Conservation (phyloP, 2,888 invertebrate genomes). For the Pyralis farinalis region DNA sequence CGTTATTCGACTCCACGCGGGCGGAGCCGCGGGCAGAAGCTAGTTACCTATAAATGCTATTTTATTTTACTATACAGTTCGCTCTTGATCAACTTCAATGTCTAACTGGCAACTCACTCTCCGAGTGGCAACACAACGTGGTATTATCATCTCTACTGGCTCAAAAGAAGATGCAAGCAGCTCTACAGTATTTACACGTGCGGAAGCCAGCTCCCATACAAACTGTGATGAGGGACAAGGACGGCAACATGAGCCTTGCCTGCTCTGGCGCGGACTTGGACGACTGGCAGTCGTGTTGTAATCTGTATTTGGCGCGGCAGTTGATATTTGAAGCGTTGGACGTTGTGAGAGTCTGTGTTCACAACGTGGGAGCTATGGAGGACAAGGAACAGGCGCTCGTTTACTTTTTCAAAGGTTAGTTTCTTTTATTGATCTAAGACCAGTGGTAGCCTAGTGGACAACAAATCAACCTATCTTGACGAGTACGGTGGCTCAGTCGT, state of each 20-base stretch:
- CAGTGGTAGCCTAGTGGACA: no score
- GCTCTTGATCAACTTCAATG: constrained; percentile 84
- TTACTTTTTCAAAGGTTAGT: constrained; percentile 83
- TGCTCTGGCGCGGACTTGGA: constrained; percentile 55
- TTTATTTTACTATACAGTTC: constrained; percentile 64
- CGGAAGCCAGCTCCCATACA: constrained; percentile 78
- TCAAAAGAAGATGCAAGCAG: constrained; percentile 85
- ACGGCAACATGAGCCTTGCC: background rate
- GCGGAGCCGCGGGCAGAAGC: no score
- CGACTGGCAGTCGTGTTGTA: constrained; percentile 78
- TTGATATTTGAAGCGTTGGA: constrained; percentile 84
- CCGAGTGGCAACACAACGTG: constrained; percentile 87
- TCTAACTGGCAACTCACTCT: constrained; percentile 79
- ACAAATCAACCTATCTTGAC: no score
- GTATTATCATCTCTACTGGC: constrained; percentile 84
- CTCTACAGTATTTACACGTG: constrained; percentile 85
- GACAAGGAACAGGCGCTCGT: constrained; percentile 73
- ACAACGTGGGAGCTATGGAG: constrained; percentile 44
- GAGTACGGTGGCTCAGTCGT: no score
- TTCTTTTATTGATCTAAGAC: no score
- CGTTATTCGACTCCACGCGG: no score
- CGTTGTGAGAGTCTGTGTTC: constrained; percentile 80
- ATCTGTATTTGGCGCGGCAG: constrained; percentile 83
- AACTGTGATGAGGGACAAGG: constrained; percentile 50
- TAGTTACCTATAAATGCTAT: no score